Base-by-base conservation (phyloP, 2,888 invertebrate species). In the Chloroclystis v-ata region DNA sequence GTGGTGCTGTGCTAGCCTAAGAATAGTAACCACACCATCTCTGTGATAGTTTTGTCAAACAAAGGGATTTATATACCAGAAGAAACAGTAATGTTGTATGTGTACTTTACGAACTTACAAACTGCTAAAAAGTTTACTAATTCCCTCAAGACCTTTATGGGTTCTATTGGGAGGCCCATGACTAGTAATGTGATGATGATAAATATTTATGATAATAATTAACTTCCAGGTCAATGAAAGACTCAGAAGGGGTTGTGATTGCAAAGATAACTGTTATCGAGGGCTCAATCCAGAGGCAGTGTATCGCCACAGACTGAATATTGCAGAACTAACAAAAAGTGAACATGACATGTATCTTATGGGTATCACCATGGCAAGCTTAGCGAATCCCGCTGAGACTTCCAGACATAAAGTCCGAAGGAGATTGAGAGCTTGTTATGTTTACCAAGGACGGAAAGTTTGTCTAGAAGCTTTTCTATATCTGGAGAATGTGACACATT, bases 311-410 rank as follows among this genome's bases (percentile, higher is more conserved):
- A 85, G 94, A 58, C 78, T 94, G 28, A 94, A 94, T 64, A 94
- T 94, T 51, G 94, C 94, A 0, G 94, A 94, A 73, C 71, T 94
- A 49, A 94, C 94, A 0, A 94, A 94, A 78, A 93, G 92, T 45
- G 94, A 94, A 74, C 94, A 94, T 74, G 94, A 94, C 73, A 94
- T 94, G 94, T 94, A 94, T 69, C 80, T 94, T 62, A 94, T 94
- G 94, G 94, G 94, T n/a, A 92, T 94, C 24, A 94, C 93, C 1
- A 94, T 93, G 94, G 94, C 94, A 0, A 93, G 93, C 61, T 81
- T 94, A 56, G 92, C 93, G 0, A 93, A 94, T 74, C 92, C 92
- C 11, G 92, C 92, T 45, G 92, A 92, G 50, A 92, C 92, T 0
- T 91, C 92, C 0, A 81, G 93, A 13, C 92, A 93, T 59, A 94